Evolutionary conservation across 2,113 vertebrate species (phyloP), one percentile per base, ranked within the genome.

Genomic region (Notarius lentiginosus): DNA sequence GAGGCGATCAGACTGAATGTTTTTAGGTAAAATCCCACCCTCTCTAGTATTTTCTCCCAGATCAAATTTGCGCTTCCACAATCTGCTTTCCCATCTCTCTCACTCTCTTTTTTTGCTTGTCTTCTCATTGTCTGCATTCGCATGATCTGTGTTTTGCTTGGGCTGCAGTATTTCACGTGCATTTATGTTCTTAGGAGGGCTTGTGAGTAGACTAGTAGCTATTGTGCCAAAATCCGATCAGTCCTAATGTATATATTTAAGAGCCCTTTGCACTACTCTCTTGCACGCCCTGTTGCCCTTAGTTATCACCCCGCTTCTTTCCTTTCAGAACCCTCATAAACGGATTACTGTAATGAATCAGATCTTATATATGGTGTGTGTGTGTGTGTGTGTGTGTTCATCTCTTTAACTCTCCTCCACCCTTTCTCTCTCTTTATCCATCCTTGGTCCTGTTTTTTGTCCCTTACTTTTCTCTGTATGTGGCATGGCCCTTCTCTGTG

Each of bases 11-110:
- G 84, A 66, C 47, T 86, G 72, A 84, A 68, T 83, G 61, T 82
- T 91, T 91, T 83, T 95, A 95, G 94, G 93, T 94, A 94, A 94
- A 89, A 77, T 90, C 90, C 85, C 63, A 84, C 87, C 30, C 88
- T 84, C 77, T 4, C 22, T 51, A 3, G 51, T 85, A 75, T 77
- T 90, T 88, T 90, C 92, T 87, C 51, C 86, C 72, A 83, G 79
- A 87, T 30, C 76, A 86, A 84, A 83, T 87, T 89, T 84, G 72
- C 55, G 77, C 68, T 84, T 79, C 85, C 84, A 82, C 87, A 86
- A 88, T 87, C 82, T 65, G 87, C 82, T 14, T 4, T 60, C 51
- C 75, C 79, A 34, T 79, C 86, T 82, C 72, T 90, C 60, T 82
- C 89, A 87, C 84, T 75, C 24, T 61, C 24, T 87, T 56, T 79